A percentile compares a stretch with the other conserved stretches of the same genome.
Evolutionary conservation across 2,113 vertebrate genomes (phyloP).

Genomic region (Nothocercus julius): DNA sequence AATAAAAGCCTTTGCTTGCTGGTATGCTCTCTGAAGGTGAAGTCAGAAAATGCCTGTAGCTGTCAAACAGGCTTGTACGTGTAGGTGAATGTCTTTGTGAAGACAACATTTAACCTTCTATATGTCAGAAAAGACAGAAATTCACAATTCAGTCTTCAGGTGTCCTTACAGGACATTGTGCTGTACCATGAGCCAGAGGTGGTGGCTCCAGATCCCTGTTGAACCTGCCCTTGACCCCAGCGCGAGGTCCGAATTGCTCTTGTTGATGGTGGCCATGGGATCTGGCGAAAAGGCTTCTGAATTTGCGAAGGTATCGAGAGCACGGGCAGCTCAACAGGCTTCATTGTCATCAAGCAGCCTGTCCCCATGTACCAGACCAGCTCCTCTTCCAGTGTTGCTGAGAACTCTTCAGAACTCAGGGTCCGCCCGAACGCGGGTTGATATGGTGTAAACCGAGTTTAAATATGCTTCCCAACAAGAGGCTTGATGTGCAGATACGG

Average conservation of each 20-base stretch:
- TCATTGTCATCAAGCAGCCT: no score
- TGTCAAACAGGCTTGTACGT: not conserved
- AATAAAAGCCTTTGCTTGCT: not conserved
- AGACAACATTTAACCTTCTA: not conserved
- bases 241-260: not conserved
- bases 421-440: not conserved
- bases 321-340: no score
- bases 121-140: not conserved
- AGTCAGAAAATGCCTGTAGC: not conserved
- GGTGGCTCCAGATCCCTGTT: not conserved
- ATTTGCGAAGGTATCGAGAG: not conserved
- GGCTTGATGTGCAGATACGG: not conserved
- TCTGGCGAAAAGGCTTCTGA: not conserved
- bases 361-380: not conserved
- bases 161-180: not conserved
- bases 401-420: not conserved
- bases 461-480: fast-evolving
- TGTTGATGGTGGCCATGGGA: not conserved
- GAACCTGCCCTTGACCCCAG: not conserved
- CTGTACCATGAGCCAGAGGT: not conserved
- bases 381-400: not conserved
- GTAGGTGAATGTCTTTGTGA: not conserved
- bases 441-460: fast-evolving
- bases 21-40: not conserved
- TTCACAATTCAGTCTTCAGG: not conserved